Conservation (phyloP, 2,797 vertebrate species). For the Sebastes minor region DNA sequence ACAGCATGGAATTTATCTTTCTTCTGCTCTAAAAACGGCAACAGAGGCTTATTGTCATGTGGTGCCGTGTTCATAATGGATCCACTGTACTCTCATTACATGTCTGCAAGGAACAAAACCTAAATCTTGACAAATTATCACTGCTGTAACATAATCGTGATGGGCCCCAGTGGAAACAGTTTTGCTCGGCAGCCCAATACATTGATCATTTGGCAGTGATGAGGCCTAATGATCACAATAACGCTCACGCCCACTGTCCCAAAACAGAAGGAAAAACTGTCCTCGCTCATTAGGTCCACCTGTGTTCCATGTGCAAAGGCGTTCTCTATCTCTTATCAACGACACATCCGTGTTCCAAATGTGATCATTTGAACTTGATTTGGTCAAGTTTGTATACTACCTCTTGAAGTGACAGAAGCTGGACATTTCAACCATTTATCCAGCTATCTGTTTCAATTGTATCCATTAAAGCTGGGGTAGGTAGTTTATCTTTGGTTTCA, state of each 20-base stretch:
- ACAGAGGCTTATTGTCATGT: slow-evolving; percentile 44
- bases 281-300: slow-evolving; percentile 36
- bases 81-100: slow-evolving; percentile 55
- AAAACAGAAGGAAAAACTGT: slow-evolving; percentile 30
- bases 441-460: no score
- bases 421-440: no score
- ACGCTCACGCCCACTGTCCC: slow-evolving; percentile 27
- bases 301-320: neutral
- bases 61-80: slow-evolving; percentile 42
- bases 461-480: no score
- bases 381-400: neutral
- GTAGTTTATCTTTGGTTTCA: rapidly evolving
- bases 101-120: slow-evolving; percentile 50
- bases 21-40: slow-evolving; percentile 39
- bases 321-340: neutral
- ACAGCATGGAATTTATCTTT: slow-evolving; percentile 51
- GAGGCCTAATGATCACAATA: slow-evolving; percentile 54
- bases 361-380: neutral
- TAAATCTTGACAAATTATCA: slow-evolving; percentile 64
- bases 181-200: slow-evolving; percentile 48
- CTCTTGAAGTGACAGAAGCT: neutral
- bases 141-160: slow-evolving; percentile 29
- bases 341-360: neutral
- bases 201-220: slow-evolving; percentile 59
- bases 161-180: slow-evolving; percentile 26